These are phyloP conservation scores for Austrofundulus limnaeus DNA, from an alignment of 2,113 vertebrate genomes.

Conservation along the genomic window DNA sequence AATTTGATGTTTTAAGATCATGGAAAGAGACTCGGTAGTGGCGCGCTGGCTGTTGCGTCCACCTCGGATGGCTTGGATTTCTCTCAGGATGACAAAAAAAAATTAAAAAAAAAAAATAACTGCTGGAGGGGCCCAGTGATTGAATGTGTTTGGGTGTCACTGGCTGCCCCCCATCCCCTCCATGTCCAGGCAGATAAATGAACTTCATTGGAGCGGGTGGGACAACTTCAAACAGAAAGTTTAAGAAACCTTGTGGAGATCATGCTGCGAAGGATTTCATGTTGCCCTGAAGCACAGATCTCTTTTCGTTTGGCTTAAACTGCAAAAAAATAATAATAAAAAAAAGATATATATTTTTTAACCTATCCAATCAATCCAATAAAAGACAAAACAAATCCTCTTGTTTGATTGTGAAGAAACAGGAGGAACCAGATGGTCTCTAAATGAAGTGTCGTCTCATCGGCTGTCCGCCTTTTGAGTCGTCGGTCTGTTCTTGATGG, in stretches of 20 bases:
- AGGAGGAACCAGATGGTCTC: not conserved
- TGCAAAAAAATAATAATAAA: not conserved
- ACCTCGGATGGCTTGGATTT: conserved; percentile 73
- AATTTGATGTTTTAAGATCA: conserved; percentile 67
- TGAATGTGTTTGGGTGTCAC: conserved; percentile 81
- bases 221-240: conserved; percentile 51
- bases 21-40: conserved; percentile 57
- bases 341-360: not conserved
- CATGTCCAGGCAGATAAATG: conserved; percentile 55
- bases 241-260: conserved; percentile 32
- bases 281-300: conserved; percentile 63
- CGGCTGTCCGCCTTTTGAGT: not conserved
- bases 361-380: conserved; percentile 13
- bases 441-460: too few species aligned
- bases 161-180: conserved; percentile 49
- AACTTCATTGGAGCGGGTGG: conserved; percentile 56
- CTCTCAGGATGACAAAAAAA: conserved; percentile 72
- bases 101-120: too few species aligned
- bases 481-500: conserved; percentile 46
- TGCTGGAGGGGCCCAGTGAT: conserved; percentile 74
- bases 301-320: conserved; percentile 10
- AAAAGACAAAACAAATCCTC: not conserved
- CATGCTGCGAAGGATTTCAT: too few species aligned
- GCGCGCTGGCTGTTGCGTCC: conserved; percentile 43
- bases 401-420: conserved; percentile 17